Base-by-base conservation (phyloP, 2,113 vertebrate species). In the Larimichthys crocea region DNA sequence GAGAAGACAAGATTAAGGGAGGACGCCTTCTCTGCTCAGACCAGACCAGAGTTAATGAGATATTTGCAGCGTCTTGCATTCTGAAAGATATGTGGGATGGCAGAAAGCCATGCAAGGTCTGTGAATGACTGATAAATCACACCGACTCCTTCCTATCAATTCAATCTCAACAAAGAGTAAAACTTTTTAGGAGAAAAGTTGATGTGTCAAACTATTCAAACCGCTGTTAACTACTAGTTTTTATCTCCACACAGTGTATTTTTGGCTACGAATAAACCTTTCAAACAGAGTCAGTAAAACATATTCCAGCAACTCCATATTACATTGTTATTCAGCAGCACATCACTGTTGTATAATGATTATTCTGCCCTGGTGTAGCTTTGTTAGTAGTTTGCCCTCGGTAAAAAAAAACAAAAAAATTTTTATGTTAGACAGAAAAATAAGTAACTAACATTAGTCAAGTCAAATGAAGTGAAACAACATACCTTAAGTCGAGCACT, bases 1-100 rank as follows among this genome's bases (percentile, higher is more conserved):
- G 86, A 90, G 83, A 61, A 85, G 81, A 92, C 86, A 86, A 89
- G 91, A 92, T 91, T 89, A 91, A 80, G 86, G 83, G 86, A 85
- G 91, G 90, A 92, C 82, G 88, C 82, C 78, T 85, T 78, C 88
- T 85, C 78, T 87, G 80, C 80, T 84, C 80, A 67, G 84, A 77
- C 75, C 84, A 73, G 83, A 82, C 84, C 74, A 80, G 67, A 85
- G 86, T 90, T 91, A 92, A 93, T 85, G 69, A 90, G 89, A 89
- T 90, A 91, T 91, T 84, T 92, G 86, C 83, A 78, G 80, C 17
- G 42, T 85, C 84, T 91, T 75, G 46, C 85, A 71, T 87, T 85
- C 56, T 69, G 60, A 89, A 60, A 91, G 80, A 86, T 74, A 69
- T 77, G 74, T 24, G 20, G 57, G 52, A 74, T 64, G 79, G 65